Base-by-base conservation (phyloP, 2,888 invertebrate species). In the Stenchaetothrips biformis region DNA sequence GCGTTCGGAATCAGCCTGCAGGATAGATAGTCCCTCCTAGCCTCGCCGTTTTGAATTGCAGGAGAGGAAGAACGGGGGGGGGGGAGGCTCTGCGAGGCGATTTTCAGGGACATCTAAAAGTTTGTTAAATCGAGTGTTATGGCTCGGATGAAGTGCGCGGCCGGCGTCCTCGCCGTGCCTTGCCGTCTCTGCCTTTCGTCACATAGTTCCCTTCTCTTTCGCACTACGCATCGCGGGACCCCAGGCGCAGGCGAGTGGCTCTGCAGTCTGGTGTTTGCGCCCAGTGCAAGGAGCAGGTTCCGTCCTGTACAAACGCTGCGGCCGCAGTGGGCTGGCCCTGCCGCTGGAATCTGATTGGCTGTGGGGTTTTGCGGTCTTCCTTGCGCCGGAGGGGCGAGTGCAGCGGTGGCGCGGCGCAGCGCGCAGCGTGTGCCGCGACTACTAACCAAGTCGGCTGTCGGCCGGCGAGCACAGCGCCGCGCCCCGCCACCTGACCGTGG, bases 71-170 rank as follows among this genome's bases (percentile, higher is more conserved):
- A n/a, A n/a, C n/a, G n/a, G n/a, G 37, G 37, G 37, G 4, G 4
- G 4, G 37, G 37, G 37, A 4, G 2, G 37, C 37, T 37, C 37
- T 25, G 21, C 11, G 25, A 74, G 67, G 25, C 25, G 67, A 74
- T 74, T 74, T 74, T 74, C 67, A 25, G 67, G 67, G 67, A 74
- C 67, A 74, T 74, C 67, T 21, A 74, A 74, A 74, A 74, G 67
- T 74, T 74, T 74, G 67, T 74, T 74, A 74, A 74, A 74, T 74
- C 67, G 67, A 74, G 67, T 74, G 67, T 74, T 74, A 74, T 74
- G 67, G 67, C 67, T 21, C 25, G 21, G 25, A 74, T 74, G 67
- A 74, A 25, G 67, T 21, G 67, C 25, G 67, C 53, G 53, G 53
- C 0, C 53, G 11, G 53, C 67, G n/a, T 67, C 67, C 67, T 67